Evolutionary conservation across 2,888 invertebrate species (phyloP).

Genomic region (Stegana nigrithorax): DNA sequence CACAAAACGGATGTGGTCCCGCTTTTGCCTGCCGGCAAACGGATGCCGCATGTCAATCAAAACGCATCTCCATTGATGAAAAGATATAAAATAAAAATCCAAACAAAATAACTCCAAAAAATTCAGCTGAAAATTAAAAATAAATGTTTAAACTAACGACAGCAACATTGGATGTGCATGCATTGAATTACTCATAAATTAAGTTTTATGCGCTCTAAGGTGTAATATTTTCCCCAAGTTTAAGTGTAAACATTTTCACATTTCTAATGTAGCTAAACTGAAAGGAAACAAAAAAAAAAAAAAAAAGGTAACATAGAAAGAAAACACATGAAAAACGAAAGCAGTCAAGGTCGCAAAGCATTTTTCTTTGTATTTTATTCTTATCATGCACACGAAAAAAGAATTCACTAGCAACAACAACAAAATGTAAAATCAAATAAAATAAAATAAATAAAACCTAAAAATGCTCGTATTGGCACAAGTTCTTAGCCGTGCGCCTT

Average conservation of each 20-base stretch:
- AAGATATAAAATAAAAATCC: no score
- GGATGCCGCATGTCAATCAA: slow-evolving; percentile 50
- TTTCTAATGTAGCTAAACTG: neutral
- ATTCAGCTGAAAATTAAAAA: no score
- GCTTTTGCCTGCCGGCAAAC: neutral
- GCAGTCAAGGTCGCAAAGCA: neutral
- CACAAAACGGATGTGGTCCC: slow-evolving; percentile 2
- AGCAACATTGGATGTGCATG: no score
- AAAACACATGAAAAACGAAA: neutral
- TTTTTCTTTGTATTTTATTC: neutral
- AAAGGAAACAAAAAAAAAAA: no score
- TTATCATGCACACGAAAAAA: no score
- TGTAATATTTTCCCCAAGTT: no score
- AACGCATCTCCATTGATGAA: neutral
- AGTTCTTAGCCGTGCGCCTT: slow-evolving; percentile 31
- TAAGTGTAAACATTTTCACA: neutral
- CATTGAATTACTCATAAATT: no score
- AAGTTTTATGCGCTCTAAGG: no score
- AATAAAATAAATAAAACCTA: slow-evolving; percentile 5
- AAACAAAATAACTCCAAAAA: no score
- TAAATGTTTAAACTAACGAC: no score
- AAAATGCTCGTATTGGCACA: slow-evolving; percentile 47
- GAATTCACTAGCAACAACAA: no score
- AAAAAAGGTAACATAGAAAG: neutral
- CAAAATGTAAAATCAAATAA: slow-evolving; percentile 1